Evolutionary conservation across 2,113 vertebrate genomes (phyloP).

Genomic region (Herpailurus yagouaroundi): DNA sequence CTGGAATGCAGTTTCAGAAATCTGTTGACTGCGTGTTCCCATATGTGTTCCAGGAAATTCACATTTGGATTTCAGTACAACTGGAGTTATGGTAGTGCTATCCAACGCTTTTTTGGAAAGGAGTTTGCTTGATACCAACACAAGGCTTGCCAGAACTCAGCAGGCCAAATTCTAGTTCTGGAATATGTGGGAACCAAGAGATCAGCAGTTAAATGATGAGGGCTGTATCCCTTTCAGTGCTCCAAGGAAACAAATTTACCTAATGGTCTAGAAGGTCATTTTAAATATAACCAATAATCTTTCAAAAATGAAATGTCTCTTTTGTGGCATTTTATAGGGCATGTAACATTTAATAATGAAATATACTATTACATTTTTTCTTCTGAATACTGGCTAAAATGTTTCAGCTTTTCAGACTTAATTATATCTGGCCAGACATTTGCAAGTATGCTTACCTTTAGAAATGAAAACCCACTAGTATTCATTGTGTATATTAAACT

Average conservation of each 20-base stretch:
- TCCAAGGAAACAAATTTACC: constrained; percentile 64
- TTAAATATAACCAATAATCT: constrained; percentile 58
- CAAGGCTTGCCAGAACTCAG: constrained; percentile 69
- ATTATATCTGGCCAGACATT: constrained; percentile 56
- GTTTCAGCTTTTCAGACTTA: constrained; percentile 62
- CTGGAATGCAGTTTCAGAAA: constrained; percentile 69
- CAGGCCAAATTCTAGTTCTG: constrained; percentile 72
- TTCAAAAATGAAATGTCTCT: constrained; percentile 63
- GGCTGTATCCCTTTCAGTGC: constrained; percentile 56
- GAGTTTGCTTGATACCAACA: constrained; percentile 75
- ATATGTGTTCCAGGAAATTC: constrained; percentile 77
- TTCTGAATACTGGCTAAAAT: constrained; percentile 59
- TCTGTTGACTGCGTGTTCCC: constrained; percentile 75
- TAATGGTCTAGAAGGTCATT: constrained; percentile 47
- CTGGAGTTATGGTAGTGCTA: constrained; percentile 51
- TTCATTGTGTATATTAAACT: constrained; percentile 39
- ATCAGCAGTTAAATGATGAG: constrained; percentile 63
- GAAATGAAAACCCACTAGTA: constrained; percentile 38
- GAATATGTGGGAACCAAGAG: constrained; percentile 66
- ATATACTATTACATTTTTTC: constrained; percentile 55
- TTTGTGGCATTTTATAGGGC: constrained; percentile 55
- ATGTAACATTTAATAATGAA: constrained; percentile 66
- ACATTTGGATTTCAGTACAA: constrained; percentile 72
- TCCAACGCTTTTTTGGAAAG: constrained; percentile 70
- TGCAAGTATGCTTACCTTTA: constrained; percentile 65